Conservation (phyloP, 2,113 vertebrate genomes). For the Microtus pennsylvanicus region DNA sequence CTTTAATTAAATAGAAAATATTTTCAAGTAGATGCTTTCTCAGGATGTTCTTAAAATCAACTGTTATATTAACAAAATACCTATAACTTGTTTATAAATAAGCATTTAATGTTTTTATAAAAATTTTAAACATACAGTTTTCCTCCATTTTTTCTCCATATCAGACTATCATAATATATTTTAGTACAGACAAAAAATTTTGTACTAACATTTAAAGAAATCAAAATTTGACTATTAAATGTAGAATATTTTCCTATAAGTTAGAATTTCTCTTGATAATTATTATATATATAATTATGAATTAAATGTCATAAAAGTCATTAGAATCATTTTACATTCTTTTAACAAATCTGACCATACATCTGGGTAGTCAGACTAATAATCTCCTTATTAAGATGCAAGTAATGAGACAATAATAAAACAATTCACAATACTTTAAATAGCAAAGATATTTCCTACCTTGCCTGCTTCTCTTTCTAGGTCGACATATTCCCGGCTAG, state of each 20-base stretch:
- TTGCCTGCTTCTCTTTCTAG: constrained; percentile 98
- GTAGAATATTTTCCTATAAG: constrained; percentile 41
- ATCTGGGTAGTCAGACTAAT: constrained; percentile 13
- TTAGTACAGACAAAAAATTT: constrained; percentile 57
- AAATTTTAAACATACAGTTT: constrained; percentile 33
- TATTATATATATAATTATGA: constrained; percentile 43
- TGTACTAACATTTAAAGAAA: constrained; percentile 45
- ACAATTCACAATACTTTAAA: constrained; percentile 65
- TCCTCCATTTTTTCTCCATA: constrained; percentile 19
- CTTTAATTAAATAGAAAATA: constrained; percentile 57
- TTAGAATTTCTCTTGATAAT: constrained; percentile 29
- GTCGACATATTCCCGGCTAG: constrained; percentile 98
- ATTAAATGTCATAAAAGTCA: not conserved
- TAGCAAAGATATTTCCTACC: constrained; percentile 89
- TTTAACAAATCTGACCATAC: constrained; percentile 40
- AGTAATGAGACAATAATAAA: constrained; percentile 51
- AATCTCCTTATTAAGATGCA: constrained; percentile 52
- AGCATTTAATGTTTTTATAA: not conserved
- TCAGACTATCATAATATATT: constrained; percentile 34
- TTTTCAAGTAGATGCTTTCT: constrained; percentile 55
- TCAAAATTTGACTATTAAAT: constrained; percentile 46
- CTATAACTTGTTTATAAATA: constrained; percentile 43
- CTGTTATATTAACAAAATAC: constrained; percentile 53
- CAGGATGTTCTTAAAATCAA: constrained; percentile 61
- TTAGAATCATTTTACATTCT: constrained; percentile 32